Conservation (phyloP, 2,113 vertebrate species). For the Hippoglossus stenolepis region DNA sequence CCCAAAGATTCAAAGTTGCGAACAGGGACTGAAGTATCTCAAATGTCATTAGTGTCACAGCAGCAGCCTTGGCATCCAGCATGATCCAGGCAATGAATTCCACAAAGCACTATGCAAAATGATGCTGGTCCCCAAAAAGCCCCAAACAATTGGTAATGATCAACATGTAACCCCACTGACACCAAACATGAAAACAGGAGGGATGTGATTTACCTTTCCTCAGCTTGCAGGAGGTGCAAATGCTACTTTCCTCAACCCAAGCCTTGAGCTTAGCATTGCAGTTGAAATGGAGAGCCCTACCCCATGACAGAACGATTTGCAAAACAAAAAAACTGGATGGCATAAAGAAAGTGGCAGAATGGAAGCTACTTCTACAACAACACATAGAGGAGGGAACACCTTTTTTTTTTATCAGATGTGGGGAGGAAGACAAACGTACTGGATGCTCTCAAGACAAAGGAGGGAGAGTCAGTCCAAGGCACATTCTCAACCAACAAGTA, state of each 20-base stretch:
- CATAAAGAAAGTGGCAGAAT: constrained; percentile 71
- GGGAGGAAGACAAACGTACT: constrained; percentile 75
- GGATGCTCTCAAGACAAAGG: constrained; percentile 83
- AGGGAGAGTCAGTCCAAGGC: constrained; percentile 83
- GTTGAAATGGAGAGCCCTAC: constrained; percentile 73
- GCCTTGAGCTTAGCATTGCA: constrained; percentile 76
- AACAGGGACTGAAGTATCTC: constrained; percentile 65
- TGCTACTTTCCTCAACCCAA: constrained; percentile 81
- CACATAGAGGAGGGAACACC: constrained; percentile 65
- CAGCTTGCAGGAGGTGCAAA: constrained; percentile 75
- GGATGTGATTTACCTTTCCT: constrained; percentile 81
- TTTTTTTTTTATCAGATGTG: constrained; percentile 58
- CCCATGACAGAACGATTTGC: constrained; percentile 66
- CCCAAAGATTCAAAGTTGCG: constrained; percentile 67
- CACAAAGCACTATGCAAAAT: constrained; percentile 81
- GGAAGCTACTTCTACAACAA: constrained; percentile 80
- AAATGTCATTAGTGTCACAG: constrained; percentile 73
- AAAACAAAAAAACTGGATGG: constrained; percentile 70
- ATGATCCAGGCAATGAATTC: constrained; percentile 83
- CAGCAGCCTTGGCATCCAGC: constrained; percentile 82
- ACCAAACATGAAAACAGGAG: constrained; percentile 80
- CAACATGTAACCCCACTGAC: constrained; percentile 73
- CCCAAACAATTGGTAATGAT: constrained; percentile 69
- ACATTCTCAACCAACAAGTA: constrained; percentile 74
- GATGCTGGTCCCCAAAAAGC: constrained; percentile 64